Percentiles rank a stretch among this genome's conserved stretches.
These are phyloP conservation scores for Sarotherodon lohbergeri DNA, from an alignment of 2,113 vertebrate genomes.

Conservation along the genomic window DNA sequence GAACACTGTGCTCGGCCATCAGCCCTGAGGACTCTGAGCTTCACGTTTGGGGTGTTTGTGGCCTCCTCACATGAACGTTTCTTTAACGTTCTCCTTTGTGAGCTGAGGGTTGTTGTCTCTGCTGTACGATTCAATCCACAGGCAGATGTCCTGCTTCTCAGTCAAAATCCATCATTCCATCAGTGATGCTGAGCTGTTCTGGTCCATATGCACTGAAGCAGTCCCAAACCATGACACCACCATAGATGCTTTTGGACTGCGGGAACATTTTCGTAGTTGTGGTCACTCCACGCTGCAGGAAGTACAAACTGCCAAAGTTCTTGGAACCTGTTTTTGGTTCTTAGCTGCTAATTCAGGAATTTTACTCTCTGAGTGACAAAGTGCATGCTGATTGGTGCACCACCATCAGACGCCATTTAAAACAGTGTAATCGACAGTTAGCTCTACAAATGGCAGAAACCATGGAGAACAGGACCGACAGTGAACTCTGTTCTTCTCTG, in stretches of 20 bases:
- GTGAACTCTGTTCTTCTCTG: not conserved
- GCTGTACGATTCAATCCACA: not conserved
- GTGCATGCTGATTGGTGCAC: not conserved
- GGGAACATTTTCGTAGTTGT: rapidly evolving
- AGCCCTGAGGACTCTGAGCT: not conserved
- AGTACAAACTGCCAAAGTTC: not conserved
- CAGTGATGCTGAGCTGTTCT: not conserved
- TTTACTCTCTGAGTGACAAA: not conserved
- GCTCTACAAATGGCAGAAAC: not conserved
- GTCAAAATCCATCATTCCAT: not conserved
- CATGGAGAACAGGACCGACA: not conserved
- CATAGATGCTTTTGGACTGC: not conserved
- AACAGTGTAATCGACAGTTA: not conserved
- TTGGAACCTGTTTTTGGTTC: not conserved
- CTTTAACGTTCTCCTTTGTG: not conserved
- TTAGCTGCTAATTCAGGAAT: not conserved
- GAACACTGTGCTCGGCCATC: not conserved
- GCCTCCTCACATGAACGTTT: not conserved
- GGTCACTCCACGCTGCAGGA: not conserved
- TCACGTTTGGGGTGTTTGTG: not conserved
- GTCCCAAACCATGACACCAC: rapidly evolving
- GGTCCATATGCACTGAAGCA: not conserved
- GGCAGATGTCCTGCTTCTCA: not conserved
- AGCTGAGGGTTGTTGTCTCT: not conserved
- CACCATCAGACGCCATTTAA: not conserved